Percentiles rank a stretch among this genome's conserved stretches.
These are phyloP conservation scores for Lipotes vexillifer DNA, from an alignment of 2,113 vertebrate genomes.

Conservation along the genomic window DNA sequence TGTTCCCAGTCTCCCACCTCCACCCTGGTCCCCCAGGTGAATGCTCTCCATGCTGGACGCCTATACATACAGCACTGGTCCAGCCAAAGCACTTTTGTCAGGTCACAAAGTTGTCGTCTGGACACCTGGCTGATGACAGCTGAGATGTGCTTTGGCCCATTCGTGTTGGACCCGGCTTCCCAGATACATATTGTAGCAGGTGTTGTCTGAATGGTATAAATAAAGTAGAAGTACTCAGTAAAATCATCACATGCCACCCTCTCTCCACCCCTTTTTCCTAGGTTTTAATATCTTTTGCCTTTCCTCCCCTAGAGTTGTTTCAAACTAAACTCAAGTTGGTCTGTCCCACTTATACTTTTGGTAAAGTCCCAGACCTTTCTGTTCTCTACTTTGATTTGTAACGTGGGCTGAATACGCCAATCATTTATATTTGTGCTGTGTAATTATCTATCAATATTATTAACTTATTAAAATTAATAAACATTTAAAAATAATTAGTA, in stretches of 20 bases:
- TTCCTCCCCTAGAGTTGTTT: background rate
- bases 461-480: background rate
- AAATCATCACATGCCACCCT: background rate
- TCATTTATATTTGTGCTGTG: background rate
- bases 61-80: accelerated
- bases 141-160: background rate
- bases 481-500: background rate
- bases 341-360: background rate
- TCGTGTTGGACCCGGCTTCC: background rate
- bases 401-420: background rate
- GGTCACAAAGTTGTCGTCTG: background rate
- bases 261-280: background rate
- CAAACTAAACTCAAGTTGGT: background rate
- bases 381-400: background rate
- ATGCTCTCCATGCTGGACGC: background rate
- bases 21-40: background rate
- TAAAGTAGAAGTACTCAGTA: background rate
- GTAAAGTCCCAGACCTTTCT: background rate
- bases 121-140: background rate
- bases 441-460: background rate
- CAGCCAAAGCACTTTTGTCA: background rate
- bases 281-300: background rate
- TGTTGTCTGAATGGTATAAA: background rate
- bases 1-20: background rate
- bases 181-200: background rate